Conservation (phyloP, 2,888 invertebrate species). For the Acrobasis repandana region DNA sequence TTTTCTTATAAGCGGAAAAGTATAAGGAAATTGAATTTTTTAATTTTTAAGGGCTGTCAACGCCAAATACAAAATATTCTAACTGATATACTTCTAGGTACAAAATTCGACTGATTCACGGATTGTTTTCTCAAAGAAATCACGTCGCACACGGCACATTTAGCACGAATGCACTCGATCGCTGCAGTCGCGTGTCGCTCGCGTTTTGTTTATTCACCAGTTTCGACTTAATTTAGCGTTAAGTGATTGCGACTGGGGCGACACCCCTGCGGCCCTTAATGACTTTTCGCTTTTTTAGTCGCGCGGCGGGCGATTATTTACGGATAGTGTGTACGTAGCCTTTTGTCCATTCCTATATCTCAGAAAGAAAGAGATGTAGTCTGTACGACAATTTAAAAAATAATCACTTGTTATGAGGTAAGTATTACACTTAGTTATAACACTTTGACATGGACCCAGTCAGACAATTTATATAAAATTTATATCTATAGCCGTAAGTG, state of each 20-base stretch:
- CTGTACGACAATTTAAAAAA: background rate
- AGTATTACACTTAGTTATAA: too few species aligned
- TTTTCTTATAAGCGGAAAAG: too few species aligned
- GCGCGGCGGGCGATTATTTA: constrained; percentile 62
- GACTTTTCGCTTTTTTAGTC: constrained; percentile 62
- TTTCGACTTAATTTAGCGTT: constrained; percentile 74
- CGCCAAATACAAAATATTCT: too few species aligned
- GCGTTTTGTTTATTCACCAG: constrained; percentile 71
- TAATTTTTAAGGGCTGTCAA: too few species aligned
- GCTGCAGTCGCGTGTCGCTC: constrained; percentile 62
- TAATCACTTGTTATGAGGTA: background rate
- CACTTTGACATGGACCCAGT: too few species aligned
- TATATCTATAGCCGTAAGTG: too few species aligned
- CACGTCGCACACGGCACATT: constrained; percentile 77
- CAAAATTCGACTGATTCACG: constrained; percentile 42
- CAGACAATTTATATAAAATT: too few species aligned
- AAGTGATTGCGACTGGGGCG: constrained; percentile 60
- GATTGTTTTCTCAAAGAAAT: constrained; percentile 55
- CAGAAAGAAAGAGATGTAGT: background rate
- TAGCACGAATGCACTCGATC: constrained; percentile 60
- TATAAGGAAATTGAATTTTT: too few species aligned
- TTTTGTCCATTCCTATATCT: constrained; percentile 41
- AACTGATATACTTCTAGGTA: too few species aligned
- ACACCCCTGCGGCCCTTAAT: constrained; percentile 51
- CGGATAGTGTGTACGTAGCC: constrained; percentile 57